These are phyloP conservation scores for Eugnorisma glareosa DNA, from an alignment of 2,888 invertebrate genomes.

Conservation along the genomic window DNA sequence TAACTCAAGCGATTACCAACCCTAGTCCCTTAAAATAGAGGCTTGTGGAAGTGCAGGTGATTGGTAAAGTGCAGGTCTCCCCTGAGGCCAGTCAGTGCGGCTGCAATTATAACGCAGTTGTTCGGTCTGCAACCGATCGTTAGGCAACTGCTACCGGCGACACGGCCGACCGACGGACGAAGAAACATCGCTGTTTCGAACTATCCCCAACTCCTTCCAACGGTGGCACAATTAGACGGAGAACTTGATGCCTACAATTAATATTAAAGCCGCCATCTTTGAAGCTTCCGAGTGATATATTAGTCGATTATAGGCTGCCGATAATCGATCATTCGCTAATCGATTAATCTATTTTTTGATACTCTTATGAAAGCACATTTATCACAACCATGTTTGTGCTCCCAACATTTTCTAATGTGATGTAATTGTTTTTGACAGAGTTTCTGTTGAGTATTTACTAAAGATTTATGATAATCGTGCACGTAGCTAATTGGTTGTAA, in stretches of 20 bases:
- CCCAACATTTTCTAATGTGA: constrained; percentile 14
- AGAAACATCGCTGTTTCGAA: constrained; percentile 51
- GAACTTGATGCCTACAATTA: constrained; percentile 41
- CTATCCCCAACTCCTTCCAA: constrained; percentile 17
- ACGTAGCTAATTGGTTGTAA: constrained; percentile 34
- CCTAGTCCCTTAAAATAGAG: constrained; percentile 10
- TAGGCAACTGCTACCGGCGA: constrained; percentile 61
- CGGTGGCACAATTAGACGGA: constrained; percentile 24
- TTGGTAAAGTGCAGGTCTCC: constrained; percentile 26
- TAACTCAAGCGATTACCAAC: constrained; percentile 13
- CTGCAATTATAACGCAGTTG: constrained; percentile 64
- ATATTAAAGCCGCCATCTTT: constrained; percentile 51
- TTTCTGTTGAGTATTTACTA: constrained; percentile 22
- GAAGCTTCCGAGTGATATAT: constrained; percentile 51
- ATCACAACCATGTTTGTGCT: constrained; percentile 45
- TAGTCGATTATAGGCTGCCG: constrained; percentile 44
- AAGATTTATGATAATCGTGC: constrained; percentile 36
- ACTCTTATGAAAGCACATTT: constrained; percentile 23
- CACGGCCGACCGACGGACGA: constrained; percentile 15
- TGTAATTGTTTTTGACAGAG: constrained; percentile 17
- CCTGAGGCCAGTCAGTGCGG: constrained; percentile 53
- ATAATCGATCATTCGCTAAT: constrained; percentile 58
- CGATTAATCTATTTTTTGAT: constrained; percentile 50
- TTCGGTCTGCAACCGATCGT: constrained; percentile 49
- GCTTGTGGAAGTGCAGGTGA: not conserved